phyloP scores from a whole-genome alignment of 2,113 vertebrate species.

The Dascyllus trimaculatus region DNA sequence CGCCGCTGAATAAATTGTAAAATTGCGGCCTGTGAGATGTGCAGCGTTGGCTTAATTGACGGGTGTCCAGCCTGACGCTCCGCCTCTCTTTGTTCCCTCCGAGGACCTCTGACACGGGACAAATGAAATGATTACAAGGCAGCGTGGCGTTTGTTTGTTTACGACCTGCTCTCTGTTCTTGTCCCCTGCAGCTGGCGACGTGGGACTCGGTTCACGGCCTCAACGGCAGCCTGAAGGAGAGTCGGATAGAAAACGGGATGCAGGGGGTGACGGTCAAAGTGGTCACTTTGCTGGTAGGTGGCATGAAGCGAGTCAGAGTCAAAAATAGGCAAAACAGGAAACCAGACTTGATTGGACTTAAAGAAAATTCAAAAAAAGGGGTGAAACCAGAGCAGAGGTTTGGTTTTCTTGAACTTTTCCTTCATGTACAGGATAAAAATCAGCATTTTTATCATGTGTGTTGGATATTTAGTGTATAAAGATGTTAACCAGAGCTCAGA shows the following conservation, averaged over 20 bases:
- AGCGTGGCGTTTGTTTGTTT: not conserved
- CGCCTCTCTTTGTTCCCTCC: not conserved
- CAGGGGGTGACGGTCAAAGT: constrained; percentile 97
- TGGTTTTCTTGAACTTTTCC: no score
- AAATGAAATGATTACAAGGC: not conserved
- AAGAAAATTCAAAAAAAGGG: no score
- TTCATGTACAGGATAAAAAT: no score
- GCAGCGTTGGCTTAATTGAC: not conserved
- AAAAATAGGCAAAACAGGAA: no score
- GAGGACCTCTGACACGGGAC: not conserved
- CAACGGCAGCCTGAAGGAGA: constrained; percentile 96
- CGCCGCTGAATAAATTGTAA: not conserved
- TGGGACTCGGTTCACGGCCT: constrained; percentile 95
- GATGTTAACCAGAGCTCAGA: no score
- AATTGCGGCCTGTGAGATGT: not conserved
- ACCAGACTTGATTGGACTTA: no score
- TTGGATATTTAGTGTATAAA: no score
- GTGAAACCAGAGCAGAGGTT: no score
- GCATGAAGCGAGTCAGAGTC: no score
- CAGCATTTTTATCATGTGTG: no score
- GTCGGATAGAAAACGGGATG: constrained; percentile 93
- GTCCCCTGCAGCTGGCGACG: constrained; percentile 89
- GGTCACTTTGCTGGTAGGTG: constrained; percentile 94
- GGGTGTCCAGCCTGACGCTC: not conserved
- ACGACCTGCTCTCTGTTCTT: not conserved